Evolutionary conservation across 2,113 vertebrate species (phyloP), one percentile per base, ranked within the genome.

Genomic region (Elachura formosa): DNA sequence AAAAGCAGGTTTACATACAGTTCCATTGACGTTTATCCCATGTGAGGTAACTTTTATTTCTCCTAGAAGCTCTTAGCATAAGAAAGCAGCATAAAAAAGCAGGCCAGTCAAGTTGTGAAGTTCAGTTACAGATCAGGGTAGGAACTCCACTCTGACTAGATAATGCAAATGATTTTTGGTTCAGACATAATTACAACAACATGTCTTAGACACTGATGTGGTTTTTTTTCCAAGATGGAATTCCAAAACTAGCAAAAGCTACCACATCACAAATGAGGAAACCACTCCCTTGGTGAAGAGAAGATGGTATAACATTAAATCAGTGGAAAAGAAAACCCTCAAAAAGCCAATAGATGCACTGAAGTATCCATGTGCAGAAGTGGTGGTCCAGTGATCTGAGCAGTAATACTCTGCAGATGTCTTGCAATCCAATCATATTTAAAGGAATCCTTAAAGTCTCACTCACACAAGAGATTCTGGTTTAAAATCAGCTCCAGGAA

Each of bases 261-360:
- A 87, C 89, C 91, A 93, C 80, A 92, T 95, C 93, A 94, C 74
- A 96, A 89, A 68, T 34, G 58, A 96, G 85, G 86, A 97, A 95
- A 84, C 59, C 87, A 81, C 68, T 95, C 64, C 58, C 48, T 95
- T 68, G 46, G 77, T 94, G 74, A 93, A 77, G 45, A 75, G 41
- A 92, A 49, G 61, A 91, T 83, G 46, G 64, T 80, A 86, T 59
- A 77, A 40, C 61, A 67, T 93, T 80, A 84, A 92, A 71, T 77
- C 23, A 36, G 75, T 67, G 68, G 72, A 79, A 88, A 74, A 92
- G 33, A 79, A 87, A 96, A 64, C 49, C 79, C 79, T 86, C 31
- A 52, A 43, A 91, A 90, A 67, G 43, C 46, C 63, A 62, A 18
- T 40, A 62, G 36, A 78, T 74, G 84, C 64, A 64, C 26, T 88